phyloP scores from a whole-genome alignment of 2,888 invertebrate species.

The Neuroscelio doddi region DNA sequence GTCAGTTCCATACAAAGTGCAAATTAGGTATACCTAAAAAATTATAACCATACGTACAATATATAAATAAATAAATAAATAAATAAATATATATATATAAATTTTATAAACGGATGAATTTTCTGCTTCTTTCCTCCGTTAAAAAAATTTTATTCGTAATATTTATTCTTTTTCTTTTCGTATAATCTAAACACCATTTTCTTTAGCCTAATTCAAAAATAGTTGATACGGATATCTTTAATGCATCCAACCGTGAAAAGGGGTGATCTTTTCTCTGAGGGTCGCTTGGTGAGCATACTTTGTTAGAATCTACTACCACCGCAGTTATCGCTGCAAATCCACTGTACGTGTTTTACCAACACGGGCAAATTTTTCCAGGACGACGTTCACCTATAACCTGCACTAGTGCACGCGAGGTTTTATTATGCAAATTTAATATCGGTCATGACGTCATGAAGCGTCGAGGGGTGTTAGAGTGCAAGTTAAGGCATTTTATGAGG shows the following conservation, averaged over 20 bases:
- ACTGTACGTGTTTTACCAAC: constrained; percentile 23
- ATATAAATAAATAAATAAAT: too few relatives aligned
- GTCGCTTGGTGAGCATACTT: constrained; percentile 12
- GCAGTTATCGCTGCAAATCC: constrained; percentile 28
- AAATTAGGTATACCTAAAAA: too few relatives aligned
- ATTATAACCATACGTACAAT: too few relatives aligned
- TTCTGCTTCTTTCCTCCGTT: too few relatives aligned
- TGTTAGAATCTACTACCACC: constrained; percentile 12
- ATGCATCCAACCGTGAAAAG: constrained; percentile 39
- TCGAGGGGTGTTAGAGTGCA: constrained; percentile 25
- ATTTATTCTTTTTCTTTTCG: too few relatives aligned
- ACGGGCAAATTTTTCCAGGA: constrained; percentile 26
- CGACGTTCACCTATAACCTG: constrained; percentile 24
- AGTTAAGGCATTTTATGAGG: constrained; percentile 23
- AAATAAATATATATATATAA: too few relatives aligned
- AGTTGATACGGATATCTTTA: constrained; percentile 52
- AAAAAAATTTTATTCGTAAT: too few relatives aligned
- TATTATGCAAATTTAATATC: constrained; percentile 68
- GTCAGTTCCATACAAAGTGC: too few relatives aligned
- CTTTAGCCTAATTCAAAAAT: constrained; percentile 31
- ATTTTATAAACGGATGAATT: too few relatives aligned
- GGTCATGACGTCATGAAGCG: constrained; percentile 51
- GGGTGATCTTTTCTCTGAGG: constrained; percentile 30
- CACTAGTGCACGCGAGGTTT: constrained; percentile 57
- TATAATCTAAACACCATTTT: constrained; percentile 17